Base-by-base conservation (phyloP, 64 coral and sea anemone species). In the Platygyra sinensis region DNA sequence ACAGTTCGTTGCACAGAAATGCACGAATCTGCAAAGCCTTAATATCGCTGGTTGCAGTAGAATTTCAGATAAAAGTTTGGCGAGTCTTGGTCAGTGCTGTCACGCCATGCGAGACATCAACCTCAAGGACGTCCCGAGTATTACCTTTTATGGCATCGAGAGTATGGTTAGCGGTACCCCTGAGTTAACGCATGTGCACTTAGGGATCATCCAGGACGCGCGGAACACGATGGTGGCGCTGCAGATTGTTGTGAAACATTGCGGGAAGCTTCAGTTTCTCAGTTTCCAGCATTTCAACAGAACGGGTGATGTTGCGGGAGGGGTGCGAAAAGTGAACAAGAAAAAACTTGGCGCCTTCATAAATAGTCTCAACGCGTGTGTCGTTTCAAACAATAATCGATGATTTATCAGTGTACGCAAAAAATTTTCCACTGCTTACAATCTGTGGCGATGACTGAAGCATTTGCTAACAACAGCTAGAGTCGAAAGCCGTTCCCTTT, bases 11-110 rank as follows among this genome's bases (percentile, higher is more conserved):
- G 86, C 87, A 5, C 84, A 78, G 60, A 89, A 80, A 75, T 96
- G 94, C 28, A 30, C 13, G 4, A 86, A 52, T 29, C 75, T 96
- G 30, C 73, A 92, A 22, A 73, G 77, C 10, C 76, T 96, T 2
- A 93, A 90, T 79, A 89, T 96, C 19, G 79, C 94, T 12, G 94
- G 91, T 30, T 96, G 94, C 39, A 72, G 36, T 11, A 92, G 71
- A 60, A 25, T 96, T 39, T 62, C 90, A 13, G 90, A 92, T 63
- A 76, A 78, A 67, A 77, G 67, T 32, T 74, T 92, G 5, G 76
- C 25, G 46, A 54, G 30, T 22, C 55, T 92, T 33, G 80, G 80
- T 12, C 59, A 57, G 18, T 28, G 77, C 36, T 92, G 55, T 18
- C 9, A 76, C 30, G 65, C 59, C 8, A 17, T 92, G 12, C 30